These are phyloP conservation scores for Opisthocomus hoazin DNA, from an alignment of 2,113 vertebrate genomes.

Conservation along the genomic window DNA sequence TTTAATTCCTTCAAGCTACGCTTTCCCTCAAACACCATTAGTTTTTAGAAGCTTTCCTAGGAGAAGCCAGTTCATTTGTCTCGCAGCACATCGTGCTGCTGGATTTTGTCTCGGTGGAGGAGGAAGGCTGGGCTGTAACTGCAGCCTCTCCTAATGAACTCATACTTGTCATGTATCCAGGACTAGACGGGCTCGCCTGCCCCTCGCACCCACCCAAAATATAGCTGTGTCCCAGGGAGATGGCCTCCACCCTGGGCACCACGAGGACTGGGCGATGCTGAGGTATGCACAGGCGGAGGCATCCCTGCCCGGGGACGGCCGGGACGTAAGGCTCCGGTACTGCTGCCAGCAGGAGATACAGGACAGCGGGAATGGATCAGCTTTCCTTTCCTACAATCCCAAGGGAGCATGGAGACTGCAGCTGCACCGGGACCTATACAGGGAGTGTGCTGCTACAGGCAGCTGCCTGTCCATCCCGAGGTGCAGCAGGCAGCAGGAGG, in stretches of 20 bases:
- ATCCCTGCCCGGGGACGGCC: neutral
- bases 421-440: accelerated
- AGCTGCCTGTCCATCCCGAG: neutral
- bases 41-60: neutral
- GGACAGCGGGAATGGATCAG: neutral
- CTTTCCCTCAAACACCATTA: neutral
- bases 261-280: neutral
- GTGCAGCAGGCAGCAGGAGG: neutral
- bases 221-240: neutral
- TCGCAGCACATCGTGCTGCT: neutral
- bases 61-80: neutral
- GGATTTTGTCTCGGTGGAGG: neutral
- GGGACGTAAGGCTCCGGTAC: accelerated
- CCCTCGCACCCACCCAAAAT: neutral
- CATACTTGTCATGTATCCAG: conserved; percentile 32
- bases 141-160: neutral
- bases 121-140: neutral
- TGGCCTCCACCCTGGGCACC: neutral
- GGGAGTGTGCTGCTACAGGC: neutral
- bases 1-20: neutral
- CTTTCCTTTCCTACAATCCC: neutral
- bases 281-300: accelerated
- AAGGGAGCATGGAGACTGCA: neutral
- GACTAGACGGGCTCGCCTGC: neutral
- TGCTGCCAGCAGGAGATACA: neutral